Conservation (phyloP, 2,888 invertebrate species). For the Eupeodes luniger region DNA sequence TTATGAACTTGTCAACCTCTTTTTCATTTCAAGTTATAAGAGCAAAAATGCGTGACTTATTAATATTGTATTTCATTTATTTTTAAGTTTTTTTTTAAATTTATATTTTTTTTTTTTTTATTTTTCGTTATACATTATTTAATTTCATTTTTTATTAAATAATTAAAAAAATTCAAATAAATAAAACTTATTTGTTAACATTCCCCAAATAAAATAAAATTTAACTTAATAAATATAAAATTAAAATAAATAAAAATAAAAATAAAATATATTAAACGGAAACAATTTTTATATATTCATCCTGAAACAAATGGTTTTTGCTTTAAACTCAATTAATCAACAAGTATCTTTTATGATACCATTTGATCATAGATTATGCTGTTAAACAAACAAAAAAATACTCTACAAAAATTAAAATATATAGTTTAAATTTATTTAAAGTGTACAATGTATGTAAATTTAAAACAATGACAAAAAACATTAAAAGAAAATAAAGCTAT, state of each 20-base stretch:
- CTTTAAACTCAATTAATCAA: slow-evolving; percentile 49
- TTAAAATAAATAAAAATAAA: background rate
- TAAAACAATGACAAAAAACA: background rate
- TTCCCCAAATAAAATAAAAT: background rate
- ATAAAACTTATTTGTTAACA: background rate
- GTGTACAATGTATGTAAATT: slow-evolving; percentile 56
- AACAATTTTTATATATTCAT: slow-evolving; percentile 6
- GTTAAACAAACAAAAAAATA: slow-evolving; percentile 1
- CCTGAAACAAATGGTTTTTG: slow-evolving; percentile 50
- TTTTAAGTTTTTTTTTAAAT: too few species aligned
- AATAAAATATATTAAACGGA: background rate
- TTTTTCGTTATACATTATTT: too few species aligned
- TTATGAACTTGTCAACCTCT: too few species aligned
- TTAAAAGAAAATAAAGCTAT: slow-evolving; percentile 8
- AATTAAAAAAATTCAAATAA: too few species aligned
- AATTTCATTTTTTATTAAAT: too few species aligned
- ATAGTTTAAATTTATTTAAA: slow-evolving; percentile 17
- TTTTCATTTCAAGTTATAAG: too few species aligned
- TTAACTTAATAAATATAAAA: background rate
- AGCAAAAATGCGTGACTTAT: too few species aligned
- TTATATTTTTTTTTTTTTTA: too few species aligned
- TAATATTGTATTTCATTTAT: too few species aligned
- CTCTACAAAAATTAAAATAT: background rate
- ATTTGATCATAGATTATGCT: slow-evolving; percentile 1
- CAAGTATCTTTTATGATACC: slow-evolving; percentile 12